These are phyloP conservation scores for Gnathonemus longibarbis DNA, from an alignment of 2,113 vertebrate genomes.

Conservation along the genomic window DNA sequence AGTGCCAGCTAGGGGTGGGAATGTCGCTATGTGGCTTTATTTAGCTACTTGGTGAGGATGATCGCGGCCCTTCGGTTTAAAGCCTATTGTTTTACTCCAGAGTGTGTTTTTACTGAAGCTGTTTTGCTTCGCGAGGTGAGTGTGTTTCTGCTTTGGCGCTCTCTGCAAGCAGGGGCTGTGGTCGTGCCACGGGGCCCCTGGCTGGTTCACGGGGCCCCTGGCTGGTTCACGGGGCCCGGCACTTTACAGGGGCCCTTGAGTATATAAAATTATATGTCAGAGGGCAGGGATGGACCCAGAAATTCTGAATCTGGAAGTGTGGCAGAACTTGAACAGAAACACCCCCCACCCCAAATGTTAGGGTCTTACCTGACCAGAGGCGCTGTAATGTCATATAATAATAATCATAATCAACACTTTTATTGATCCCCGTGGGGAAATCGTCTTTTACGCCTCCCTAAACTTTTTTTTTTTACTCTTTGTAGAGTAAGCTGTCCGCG, in stretches of 20 bases:
- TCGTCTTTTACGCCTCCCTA: too few species aligned
- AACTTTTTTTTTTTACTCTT: too few species aligned
- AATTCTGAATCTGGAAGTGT: not conserved
- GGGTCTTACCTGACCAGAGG: not conserved
- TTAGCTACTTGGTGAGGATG: not conserved
- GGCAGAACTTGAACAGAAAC: not conserved
- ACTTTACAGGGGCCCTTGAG: not conserved
- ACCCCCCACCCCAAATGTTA: not conserved
- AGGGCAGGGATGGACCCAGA: not conserved
- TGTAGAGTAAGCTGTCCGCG: too few species aligned
- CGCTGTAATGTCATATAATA: too few species aligned
- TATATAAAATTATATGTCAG: not conserved
- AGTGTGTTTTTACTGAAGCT: not conserved
- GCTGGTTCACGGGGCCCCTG: not conserved
- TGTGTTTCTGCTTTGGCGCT: not conserved
- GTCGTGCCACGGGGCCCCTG: not conserved
- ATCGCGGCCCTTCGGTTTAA: not conserved
- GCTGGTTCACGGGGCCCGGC: not conserved
- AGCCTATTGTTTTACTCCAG: not conserved
- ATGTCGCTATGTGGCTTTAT: not conserved
- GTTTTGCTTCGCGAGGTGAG: not conserved
- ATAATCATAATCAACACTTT: too few species aligned
- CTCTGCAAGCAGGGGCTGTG: not conserved
- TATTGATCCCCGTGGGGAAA: too few species aligned
- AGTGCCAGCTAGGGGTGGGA: not conserved